Conservation (phyloP, 1,140 invertebrate species). For the Sminthurinus signatus region DNA sequence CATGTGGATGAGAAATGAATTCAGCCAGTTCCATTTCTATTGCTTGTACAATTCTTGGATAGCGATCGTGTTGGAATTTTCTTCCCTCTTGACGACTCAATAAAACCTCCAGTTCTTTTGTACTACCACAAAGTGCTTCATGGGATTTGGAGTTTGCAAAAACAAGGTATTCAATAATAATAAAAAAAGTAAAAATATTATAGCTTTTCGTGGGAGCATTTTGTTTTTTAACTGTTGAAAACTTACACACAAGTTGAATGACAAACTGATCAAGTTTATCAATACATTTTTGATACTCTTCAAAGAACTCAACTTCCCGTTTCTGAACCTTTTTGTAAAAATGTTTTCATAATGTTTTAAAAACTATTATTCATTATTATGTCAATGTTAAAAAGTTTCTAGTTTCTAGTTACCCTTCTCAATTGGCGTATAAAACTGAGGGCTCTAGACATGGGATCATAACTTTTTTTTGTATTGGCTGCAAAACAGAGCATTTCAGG, state of each 20-base stretch:
- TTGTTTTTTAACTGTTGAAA: too few relatives aligned
- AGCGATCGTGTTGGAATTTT: background rate
- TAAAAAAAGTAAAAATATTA: too few relatives aligned
- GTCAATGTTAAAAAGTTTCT: too few relatives aligned
- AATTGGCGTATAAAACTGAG: background rate
- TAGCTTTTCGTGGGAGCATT: too few relatives aligned
- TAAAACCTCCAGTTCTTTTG: background rate
- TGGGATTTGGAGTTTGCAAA: too few relatives aligned
- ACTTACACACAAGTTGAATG: background rate
- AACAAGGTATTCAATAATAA: too few relatives aligned
- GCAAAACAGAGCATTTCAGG: background rate
- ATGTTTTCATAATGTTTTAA: too few relatives aligned
- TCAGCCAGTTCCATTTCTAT: background rate
- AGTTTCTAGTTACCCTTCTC: background rate
- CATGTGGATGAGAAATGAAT: conserved; percentile 2
- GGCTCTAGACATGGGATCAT: background rate
- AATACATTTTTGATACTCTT: background rate
- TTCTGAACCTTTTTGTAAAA: too few relatives aligned
- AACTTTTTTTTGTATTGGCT: background rate
- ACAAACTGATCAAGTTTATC: background rate
- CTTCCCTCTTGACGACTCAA: background rate
- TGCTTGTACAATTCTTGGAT: background rate
- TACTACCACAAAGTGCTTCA: background rate
- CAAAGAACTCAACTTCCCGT: background rate
- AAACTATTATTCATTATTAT: too few relatives aligned